Percentiles rank a stretch among this genome's conserved stretches.
phyloP scores from a whole-genome alignment of 2,888 invertebrate species.

The Cyaniris semiargus region DNA sequence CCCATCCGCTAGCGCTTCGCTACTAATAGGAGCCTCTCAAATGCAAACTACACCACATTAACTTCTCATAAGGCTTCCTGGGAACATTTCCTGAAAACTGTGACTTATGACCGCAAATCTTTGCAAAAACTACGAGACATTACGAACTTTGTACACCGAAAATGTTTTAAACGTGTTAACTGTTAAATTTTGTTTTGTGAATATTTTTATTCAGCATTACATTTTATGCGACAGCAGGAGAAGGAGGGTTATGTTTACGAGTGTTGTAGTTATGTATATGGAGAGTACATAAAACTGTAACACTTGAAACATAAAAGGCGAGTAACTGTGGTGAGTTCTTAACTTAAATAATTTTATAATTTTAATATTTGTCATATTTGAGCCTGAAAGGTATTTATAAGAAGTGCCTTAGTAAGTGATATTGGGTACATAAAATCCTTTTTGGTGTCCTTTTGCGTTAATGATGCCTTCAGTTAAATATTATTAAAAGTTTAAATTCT shows the following conservation, averaged over 20 bases:
- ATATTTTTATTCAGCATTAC: neutral
- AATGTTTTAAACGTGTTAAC: neutral
- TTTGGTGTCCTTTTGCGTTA: neutral
- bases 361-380: too few relatives aligned
- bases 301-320: too few relatives aligned
- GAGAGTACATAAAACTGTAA: too few relatives aligned
- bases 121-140: neutral
- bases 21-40: slow-evolving; percentile 1
- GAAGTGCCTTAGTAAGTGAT: too few relatives aligned
- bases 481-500: neutral
- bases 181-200: neutral
- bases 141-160: neutral
- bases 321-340: too few relatives aligned
- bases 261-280: too few relatives aligned
- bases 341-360: too few relatives aligned
- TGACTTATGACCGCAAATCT: neutral
- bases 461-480: neutral
- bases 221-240: too few relatives aligned
- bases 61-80: slow-evolving; percentile 7
- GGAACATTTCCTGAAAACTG: neutral
- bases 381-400: too few relatives aligned
- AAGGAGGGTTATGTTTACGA: too few relatives aligned
- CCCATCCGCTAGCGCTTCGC: too few relatives aligned
- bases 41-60: slow-evolving; percentile 19
- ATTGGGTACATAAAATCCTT: too few relatives aligned